Evolutionary conservation across 2,797 vertebrate genomes (phyloP).

Genomic region (Erethizon dorsatum): DNA sequence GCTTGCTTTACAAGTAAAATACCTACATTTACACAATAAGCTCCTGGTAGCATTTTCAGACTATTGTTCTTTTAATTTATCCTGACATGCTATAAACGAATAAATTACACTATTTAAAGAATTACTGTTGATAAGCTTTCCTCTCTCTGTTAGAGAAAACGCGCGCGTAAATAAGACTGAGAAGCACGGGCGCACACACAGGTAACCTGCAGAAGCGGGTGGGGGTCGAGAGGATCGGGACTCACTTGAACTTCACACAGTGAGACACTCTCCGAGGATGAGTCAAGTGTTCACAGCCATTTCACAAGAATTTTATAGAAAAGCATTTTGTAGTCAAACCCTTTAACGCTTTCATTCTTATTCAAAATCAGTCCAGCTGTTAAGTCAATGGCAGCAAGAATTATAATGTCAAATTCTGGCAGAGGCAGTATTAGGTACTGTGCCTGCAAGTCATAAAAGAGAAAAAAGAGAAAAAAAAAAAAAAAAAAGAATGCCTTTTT

Average conservation of each 20-base stretch:
- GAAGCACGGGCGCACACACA: conserved; percentile 49
- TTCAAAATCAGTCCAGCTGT: conserved; percentile 87
- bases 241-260: conserved; percentile 86
- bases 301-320: conserved; percentile 90
- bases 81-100: conserved; percentile 95
- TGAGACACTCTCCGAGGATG: conserved; percentile 87
- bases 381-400: conserved; percentile 81
- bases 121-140: conserved; percentile 90
- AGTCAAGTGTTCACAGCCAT: conserved; percentile 88
- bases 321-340: conserved; percentile 88
- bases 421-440: conserved; percentile 84
- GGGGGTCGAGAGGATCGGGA: conserved; percentile 82
- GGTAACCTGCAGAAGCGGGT: conserved; percentile 73
- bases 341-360: conserved; percentile 85
- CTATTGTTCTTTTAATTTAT: conserved; percentile 90
- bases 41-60: conserved; percentile 90
- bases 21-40: conserved; percentile 90
- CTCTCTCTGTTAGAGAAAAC: conserved; percentile 89
- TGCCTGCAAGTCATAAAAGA: conserved; percentile 86
- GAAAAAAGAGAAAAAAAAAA: conserved; percentile 52
- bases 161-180: not conserved
- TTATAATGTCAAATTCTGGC: conserved; percentile 81
- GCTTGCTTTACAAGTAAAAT: conserved; percentile 86
- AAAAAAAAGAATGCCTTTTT: conserved; percentile 87
- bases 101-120: conserved; percentile 94